Conservation (phyloP, 2,113 vertebrate genomes). For the Bubo blakistoni region DNA sequence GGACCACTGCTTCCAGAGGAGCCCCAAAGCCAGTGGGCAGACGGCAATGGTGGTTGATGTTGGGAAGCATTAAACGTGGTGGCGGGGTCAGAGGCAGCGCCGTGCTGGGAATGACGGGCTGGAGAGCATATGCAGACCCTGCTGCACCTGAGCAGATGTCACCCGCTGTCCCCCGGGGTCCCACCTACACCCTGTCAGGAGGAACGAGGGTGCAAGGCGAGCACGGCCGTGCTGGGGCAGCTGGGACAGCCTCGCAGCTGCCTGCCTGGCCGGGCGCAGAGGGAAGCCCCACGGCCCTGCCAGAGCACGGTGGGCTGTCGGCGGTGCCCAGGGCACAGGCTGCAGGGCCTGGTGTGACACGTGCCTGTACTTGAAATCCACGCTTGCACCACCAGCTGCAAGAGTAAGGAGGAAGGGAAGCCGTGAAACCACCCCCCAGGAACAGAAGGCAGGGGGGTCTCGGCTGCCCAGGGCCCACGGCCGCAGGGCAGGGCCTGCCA, state of each 20-base stretch:
- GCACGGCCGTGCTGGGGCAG: too few relatives aligned
- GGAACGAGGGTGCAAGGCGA: not conserved
- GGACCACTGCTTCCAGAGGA: not conserved
- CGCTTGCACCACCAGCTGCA: not conserved
- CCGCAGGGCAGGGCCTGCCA: not conserved
- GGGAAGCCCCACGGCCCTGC: not conserved
- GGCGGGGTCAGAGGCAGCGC: not conserved
- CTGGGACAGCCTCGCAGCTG: too few relatives aligned
- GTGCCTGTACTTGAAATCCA: not conserved
- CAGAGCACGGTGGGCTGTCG: too few relatives aligned
- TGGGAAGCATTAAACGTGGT: rapidly evolving
- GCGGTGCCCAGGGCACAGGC: too few relatives aligned
- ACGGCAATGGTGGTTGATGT: rapidly evolving
- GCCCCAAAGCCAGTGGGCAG: not conserved
- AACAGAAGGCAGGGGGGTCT: not conserved
- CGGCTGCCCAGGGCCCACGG: not conserved
- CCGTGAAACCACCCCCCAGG: not conserved
- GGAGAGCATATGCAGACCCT: not conserved
- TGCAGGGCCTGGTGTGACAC: too few relatives aligned
- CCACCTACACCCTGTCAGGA: not conserved
- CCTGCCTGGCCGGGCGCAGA: too few relatives aligned
- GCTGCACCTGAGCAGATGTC: rapidly evolving
- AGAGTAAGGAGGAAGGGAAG: not conserved
- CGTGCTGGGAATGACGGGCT: rapidly evolving
- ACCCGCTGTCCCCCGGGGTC: not conserved